Base-by-base conservation (phyloP, 2,113 vertebrate genomes). In the Thalassoma bifasciatum region DNA sequence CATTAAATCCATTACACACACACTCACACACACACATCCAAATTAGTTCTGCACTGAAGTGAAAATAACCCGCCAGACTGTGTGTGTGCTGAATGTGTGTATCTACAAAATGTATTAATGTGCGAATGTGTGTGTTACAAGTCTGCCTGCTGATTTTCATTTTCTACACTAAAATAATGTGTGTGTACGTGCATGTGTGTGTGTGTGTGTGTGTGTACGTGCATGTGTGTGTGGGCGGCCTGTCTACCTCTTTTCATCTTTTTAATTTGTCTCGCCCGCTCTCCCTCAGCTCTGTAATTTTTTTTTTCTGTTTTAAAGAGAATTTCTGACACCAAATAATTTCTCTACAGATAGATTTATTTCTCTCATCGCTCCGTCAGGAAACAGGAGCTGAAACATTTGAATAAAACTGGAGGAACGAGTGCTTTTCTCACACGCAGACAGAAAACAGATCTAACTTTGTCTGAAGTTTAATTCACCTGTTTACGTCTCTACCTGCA, bases 141-240 rank as follows among this genome's bases (percentile, higher is more conserved):
- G 56, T 19, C 14, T 50, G 16, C 71, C 64, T 72, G 46, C 80
- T 69, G 80, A 56, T 73, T 84, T 83, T 66, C 59, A 81, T 81
- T 81, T 81, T 77, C 49, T 40, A 23, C 36, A 60, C 23, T 50
- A 49, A 75, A 77, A 72, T 53, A 44, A 49, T n/a, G n/a, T n/a
- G n/a, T n/a, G n/a, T 71, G 57, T 52, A 50, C 24, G 7, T 17
- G 65, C 30, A 50, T 36, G 52, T 54, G 79, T 75, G 47, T 22
- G 66, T 69, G 73, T 37, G 30, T 62, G 53, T 66, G 63, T 74
- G 60, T 44, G 23, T 46, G 46, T 26, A 16, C 62, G 57, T 53
- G 58, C 21, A 36, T 34, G 58, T 12, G 59, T 60, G 66, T 37
- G 60, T 56, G 50, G 53, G 64, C 38, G 51, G 71, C 53, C 10